These are phyloP conservation scores for Pseudorhiza aurosa DNA, from an alignment of 30 jellyfish, hydroid and myxozoan genomes.

Conservation along the genomic window DNA sequence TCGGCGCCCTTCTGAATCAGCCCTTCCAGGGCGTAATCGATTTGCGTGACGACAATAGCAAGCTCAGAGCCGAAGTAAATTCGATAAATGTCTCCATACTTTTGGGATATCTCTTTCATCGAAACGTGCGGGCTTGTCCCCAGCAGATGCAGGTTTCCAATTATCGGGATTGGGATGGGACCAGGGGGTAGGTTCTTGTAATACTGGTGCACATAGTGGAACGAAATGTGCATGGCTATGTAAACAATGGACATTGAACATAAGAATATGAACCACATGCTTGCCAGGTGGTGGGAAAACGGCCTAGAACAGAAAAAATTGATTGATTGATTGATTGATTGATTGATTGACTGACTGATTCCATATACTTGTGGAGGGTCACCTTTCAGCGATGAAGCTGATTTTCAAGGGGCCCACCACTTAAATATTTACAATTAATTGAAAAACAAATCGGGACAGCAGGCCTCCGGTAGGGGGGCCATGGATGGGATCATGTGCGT, in stretches of 20 bases:
- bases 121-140: conserved; percentile 83
- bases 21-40: conserved; percentile 74
- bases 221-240: conserved; percentile 8
- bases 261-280: conserved; percentile 33
- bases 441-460: no score
- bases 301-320: not conserved
- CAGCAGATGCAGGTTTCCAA: conserved; percentile 80
- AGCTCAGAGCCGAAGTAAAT: conserved; percentile 69
- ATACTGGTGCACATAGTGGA: conserved; percentile 30
- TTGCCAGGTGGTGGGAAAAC: not conserved
- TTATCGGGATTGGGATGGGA: conserved; percentile 84
- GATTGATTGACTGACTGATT: no score
- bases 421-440: not conserved
- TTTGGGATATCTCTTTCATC: conserved; percentile 63
- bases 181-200: conserved; percentile 78
- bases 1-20: conserved; percentile 77
- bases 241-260: not conserved
- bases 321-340: no score
- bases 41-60: conserved; percentile 78
- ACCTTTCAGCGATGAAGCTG: not conserved
- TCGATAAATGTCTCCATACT: conserved; percentile 75
- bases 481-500: no score
- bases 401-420: not conserved
- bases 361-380: not conserved
- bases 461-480: no score